Evolutionary conservation across 2,113 vertebrate genomes (phyloP), one percentile per base, ranked within the genome.

Genomic region (Siphamia tubifer): DNA sequence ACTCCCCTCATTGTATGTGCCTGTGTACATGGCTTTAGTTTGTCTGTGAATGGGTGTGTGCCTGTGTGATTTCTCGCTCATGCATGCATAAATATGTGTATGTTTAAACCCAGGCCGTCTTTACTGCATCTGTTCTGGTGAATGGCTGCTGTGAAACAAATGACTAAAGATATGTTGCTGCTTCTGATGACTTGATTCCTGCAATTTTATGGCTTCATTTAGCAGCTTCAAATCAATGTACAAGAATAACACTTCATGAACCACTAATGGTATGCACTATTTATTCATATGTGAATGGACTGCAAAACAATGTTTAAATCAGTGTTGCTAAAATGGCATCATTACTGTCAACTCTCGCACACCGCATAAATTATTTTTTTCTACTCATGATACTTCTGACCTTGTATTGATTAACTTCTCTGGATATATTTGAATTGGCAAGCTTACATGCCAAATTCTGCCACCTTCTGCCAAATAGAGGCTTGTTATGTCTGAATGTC

Each of bases 21-120:
- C 8, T 36, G 21, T 44, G 40, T 42, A 8, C 34, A 44, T 65
- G 55, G 47, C 45, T 44, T 56, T 20, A 27, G 36, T 62, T 38
- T 69, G 45, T 54, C 38, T 77, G 34, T 35, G 23, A 61, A 36
- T 78, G 85, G 64, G 79, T 81, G 71, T 81, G 74, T 74, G 47
- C 58, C 53, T 74, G 48, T 60, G 39, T 64, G 65, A 73, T 62
- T 68, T 64, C 36, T 74, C 72, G 61, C 36, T 15, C 49, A 48
- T 81, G 74, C 64, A 67, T 78, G 68, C 71, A 32, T 69, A 68
- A 53, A 48, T 65, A 62, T 68, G 80, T 55, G 64, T 73, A 47
- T 62, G 63, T 65, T 66, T 70, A 43, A 54, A 74, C 25, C 27
- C 0, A 70, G 42, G 47, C 55, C 67, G 49, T 73, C 71, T 68